Evolutionary conservation across 2,888 invertebrate species (phyloP).

Genomic region (Muscina levida): DNA sequence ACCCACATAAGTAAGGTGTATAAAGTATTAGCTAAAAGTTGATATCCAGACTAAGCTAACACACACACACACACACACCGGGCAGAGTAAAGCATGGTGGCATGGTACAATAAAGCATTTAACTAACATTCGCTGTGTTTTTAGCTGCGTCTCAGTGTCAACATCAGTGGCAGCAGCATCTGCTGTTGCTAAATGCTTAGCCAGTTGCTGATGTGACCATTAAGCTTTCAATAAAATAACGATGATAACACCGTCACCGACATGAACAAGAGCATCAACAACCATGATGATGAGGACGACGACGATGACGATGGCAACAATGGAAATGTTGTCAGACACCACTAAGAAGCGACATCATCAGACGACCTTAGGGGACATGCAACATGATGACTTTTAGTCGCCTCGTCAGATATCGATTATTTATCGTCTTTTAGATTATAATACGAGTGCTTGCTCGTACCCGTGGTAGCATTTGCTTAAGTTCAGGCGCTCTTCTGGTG

Average conservation of each 20-base stretch:
- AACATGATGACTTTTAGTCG: slow-evolving; percentile 68
- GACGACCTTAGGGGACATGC: slow-evolving; percentile 64
- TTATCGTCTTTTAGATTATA: slow-evolving; percentile 59
- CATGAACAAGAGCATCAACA: slow-evolving; percentile 36
- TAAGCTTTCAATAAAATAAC: slow-evolving; percentile 63
- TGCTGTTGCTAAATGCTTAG: slow-evolving; percentile 34
- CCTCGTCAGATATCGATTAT: slow-evolving; percentile 68
- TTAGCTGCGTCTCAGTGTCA: not conserved
- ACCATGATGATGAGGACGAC: no score
- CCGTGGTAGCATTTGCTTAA: not conserved
- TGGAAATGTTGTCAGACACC: no score
- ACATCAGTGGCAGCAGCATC: not conserved
- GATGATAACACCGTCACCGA: slow-evolving; percentile 24
- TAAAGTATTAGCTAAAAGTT: slow-evolving; percentile 1
- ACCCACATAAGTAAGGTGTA: not conserved
- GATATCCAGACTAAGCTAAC: not conserved
- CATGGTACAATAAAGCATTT: slow-evolving; percentile 45
- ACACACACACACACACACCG: no score
- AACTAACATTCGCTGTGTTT: slow-evolving; percentile 34
- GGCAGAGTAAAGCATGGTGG: no score
- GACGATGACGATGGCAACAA: slow-evolving; percentile 29
- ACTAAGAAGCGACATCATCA: slow-evolving; percentile 35
- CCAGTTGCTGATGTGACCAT: slow-evolving; percentile 64
- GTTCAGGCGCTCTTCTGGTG: no score
- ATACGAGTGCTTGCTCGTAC: slow-evolving; percentile 11